Evolutionary conservation across 1,140 invertebrate genomes (phyloP), one percentile per base, ranked within the genome.

Genomic region (Ceratosolen fusciceps): DNA sequence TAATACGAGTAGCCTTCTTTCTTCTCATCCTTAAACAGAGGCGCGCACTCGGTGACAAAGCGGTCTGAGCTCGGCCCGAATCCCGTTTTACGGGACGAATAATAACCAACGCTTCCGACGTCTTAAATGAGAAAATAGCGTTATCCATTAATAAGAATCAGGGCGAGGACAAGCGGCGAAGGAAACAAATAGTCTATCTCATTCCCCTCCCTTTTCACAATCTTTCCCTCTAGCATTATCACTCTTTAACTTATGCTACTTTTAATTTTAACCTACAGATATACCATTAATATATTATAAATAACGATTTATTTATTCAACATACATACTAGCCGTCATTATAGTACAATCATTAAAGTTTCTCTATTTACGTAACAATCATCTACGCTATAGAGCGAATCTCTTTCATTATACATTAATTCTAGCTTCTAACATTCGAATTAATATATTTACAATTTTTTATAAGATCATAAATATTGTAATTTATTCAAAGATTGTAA

Each of bases 131-230:
- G 78, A 80, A 80, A 80, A 80, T 80, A 80, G 73, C 78, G 65
- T 37, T 67, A 43, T 58, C 81, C 77, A 82, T 79, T 82, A 79
- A 82, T 82, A 79, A 77, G 70, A 82, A 82, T 82, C 74, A 79
- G 62, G 54, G 67, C 26, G 58, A 65, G 54, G 54, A 52, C 49
- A 52, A 56, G 31, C 43, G n/a, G 14, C 19, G 16, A 12, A 52
- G 43, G 21, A 21, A 65, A 71, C 26, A 71, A 31, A 10, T 29
- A 29, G 24, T 26, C n/a, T 43, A n/a, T n/a, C 67, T 52, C n/a
- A 43, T 67, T 67, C 26, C 3, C 24, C 26, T 26, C 39, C 39
- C 12, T 43, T 43, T 54, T n/a, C 37, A 43, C 65, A 52, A 16
- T 52, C 49, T 56, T 56, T 56, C 24, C 34, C 0, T n/a, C 19